Evolutionary conservation across 2,888 invertebrate genomes (phyloP).

Genomic region (Rhingia campestris): DNA sequence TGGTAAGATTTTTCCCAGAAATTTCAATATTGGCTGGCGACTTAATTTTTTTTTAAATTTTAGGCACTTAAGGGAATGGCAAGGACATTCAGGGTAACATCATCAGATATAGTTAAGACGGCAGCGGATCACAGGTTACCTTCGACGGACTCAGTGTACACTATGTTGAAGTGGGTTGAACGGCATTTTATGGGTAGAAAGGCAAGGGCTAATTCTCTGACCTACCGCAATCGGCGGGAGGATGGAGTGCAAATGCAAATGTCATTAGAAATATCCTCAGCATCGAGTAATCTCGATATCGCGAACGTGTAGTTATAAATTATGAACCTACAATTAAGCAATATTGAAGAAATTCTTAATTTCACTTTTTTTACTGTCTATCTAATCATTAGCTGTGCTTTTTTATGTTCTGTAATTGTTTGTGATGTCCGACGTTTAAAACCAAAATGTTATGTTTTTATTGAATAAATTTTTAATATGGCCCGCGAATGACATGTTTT

Average conservation of each 20-base stretch:
- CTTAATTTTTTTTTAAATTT: constrained; percentile 29
- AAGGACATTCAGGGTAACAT: constrained; percentile 94
- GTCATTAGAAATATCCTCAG: constrained; percentile 85
- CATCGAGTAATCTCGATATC: constrained; percentile 79
- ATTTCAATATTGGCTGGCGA: background rate
- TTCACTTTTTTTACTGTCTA: constrained; percentile 20
- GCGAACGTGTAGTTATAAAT: constrained; percentile 76
- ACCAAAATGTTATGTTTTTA: constrained; percentile 30
- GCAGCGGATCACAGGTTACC: constrained; percentile 93
- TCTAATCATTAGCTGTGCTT: constrained; percentile 42
- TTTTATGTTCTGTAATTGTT: constrained; percentile 34
- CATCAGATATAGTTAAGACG: constrained; percentile 92
- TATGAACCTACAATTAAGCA: constrained; percentile 40
- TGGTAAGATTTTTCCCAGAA: constrained; percentile 84
- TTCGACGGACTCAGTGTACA: constrained; percentile 93
- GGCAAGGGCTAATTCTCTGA: constrained; percentile 88
- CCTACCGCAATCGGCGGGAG: constrained; percentile 86
- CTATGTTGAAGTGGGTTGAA: constrained; percentile 95
- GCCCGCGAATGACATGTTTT: background rate
- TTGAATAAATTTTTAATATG: constrained; percentile 47
- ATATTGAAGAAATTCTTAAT: constrained; percentile 44
- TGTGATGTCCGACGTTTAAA: constrained; percentile 49
- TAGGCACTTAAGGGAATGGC: constrained; percentile 96
- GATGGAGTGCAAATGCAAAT: constrained; percentile 91
- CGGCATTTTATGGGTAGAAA: constrained; percentile 91